These are phyloP conservation scores for Anguilla japonica DNA, from an alignment of 2,113 vertebrate genomes.

Conservation along the genomic window DNA sequence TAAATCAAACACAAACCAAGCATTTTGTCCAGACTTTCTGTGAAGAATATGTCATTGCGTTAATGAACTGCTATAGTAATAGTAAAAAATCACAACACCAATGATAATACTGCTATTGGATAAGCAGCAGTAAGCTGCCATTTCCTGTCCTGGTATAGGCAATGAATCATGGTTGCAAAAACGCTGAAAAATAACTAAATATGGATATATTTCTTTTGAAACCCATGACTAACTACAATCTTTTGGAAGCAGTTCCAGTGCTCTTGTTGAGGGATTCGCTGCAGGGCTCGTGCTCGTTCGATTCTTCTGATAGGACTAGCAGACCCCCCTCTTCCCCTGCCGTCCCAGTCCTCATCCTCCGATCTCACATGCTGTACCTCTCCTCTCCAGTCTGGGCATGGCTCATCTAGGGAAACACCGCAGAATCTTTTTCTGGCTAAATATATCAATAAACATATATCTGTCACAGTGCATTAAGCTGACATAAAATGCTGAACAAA, in stretches of 20 bases:
- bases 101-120: conserved; percentile 55
- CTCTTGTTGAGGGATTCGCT: conserved; percentile 69
- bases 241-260: conserved; percentile 71
- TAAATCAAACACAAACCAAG: conserved; percentile 72
- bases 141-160: conserved; percentile 48
- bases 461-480: no score
- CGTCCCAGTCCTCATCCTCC: conserved; percentile 65
- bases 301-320: conserved; percentile 56
- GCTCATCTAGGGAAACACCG: conserved; percentile 70
- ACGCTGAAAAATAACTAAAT: conserved; percentile 47
- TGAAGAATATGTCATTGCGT: conserved; percentile 61
- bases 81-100: conserved; percentile 55
- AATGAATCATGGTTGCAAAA: conserved; percentile 67
- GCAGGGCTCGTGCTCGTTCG: conserved; percentile 59
- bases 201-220: conserved; percentile 44
- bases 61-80: conserved; percentile 51
- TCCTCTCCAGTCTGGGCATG: conserved; percentile 72
- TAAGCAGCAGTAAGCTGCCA: conserved; percentile 42
- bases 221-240: conserved; percentile 78
- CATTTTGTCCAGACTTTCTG: conserved; percentile 61
- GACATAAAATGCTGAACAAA: no score
- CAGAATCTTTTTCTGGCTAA: neutral
- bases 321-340: conserved; percentile 31
- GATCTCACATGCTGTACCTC: conserved; percentile 60
- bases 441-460: neutral